Percentiles rank a stretch among this genome's conserved stretches.
Evolutionary conservation across 2,113 vertebrate species (phyloP).

Genomic region (Lota lota): DNA sequence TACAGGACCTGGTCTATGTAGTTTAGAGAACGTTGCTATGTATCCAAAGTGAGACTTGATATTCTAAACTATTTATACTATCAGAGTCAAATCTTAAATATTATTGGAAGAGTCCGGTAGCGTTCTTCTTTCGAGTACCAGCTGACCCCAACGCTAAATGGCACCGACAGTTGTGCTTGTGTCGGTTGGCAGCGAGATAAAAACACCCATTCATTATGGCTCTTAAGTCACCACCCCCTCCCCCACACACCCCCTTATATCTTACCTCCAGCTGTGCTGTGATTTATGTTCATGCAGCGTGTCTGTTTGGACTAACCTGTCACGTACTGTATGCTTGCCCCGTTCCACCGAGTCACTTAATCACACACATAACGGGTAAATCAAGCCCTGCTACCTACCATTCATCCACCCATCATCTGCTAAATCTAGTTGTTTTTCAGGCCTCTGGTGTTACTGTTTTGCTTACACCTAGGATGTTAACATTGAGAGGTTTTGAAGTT

Average conservation of each 20-base stretch:
- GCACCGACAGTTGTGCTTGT: constrained; percentile 15
- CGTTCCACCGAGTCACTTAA: too few species aligned
- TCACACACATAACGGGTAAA: too few species aligned
- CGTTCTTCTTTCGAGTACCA: constrained; percentile 1
- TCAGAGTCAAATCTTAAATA: not conserved
- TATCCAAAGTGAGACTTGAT: too few species aligned
- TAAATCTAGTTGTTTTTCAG: too few species aligned
- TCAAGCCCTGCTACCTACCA: too few species aligned
- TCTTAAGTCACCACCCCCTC: constrained; percentile 7
- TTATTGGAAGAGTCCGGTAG: not conserved
- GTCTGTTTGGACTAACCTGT: constrained; percentile 15
- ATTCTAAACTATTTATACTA: not conserved
- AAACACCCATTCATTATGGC: constrained; percentile 23
- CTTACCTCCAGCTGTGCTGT: constrained; percentile 31
- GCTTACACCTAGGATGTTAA: too few species aligned
- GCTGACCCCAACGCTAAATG: constrained; percentile 19
- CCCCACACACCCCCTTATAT: constrained; percentile 10
- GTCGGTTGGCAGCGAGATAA: constrained; percentile 9
- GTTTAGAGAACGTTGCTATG: too few species aligned
- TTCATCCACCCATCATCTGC: too few species aligned
- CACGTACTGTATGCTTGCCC: too few species aligned
- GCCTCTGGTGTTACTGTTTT: too few species aligned
- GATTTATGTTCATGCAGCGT: constrained; percentile 12
- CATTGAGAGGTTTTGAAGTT: too few species aligned
- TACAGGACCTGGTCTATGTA: too few species aligned